These are phyloP conservation scores for Notocelia uddmanniana DNA, from an alignment of 2,888 invertebrate species.

Conservation along the genomic window DNA sequence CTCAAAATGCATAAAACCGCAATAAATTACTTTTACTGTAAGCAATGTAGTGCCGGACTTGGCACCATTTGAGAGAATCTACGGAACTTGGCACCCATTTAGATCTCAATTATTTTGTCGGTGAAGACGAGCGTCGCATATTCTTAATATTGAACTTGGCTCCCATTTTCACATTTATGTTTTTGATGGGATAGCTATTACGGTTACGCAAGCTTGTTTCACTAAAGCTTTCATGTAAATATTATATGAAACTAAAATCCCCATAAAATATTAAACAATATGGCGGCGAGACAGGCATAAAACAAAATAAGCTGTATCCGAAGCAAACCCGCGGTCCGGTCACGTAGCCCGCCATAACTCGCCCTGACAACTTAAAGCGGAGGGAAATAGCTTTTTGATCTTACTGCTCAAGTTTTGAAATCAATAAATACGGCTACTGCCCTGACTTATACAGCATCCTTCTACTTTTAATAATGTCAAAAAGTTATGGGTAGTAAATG, in stretches of 20 bases:
- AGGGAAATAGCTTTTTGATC: conserved; percentile 76
- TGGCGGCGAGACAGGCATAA: conserved; percentile 51
- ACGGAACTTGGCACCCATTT: no score
- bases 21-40: no score
- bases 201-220: background rate
- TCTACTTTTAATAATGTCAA: background rate
- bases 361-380: conserved; percentile 73
- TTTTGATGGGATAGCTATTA: no score
- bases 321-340: conserved; percentile 62
- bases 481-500: background rate
- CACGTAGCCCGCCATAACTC: conserved; percentile 75
- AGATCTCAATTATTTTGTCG: no score
- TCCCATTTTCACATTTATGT: no score
- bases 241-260: conserved; percentile 14
- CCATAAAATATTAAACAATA: conserved; percentile 52
- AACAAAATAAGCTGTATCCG: conserved; percentile 59
- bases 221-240: background rate
- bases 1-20: no score
- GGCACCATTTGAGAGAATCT: no score
- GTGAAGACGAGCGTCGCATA: no score
- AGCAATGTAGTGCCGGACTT: no score
- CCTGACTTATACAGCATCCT: background rate
- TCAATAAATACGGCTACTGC: conserved; percentile 37
- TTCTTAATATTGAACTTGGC: no score
- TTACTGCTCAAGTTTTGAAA: conserved; percentile 59